Evolutionary conservation across 2,888 invertebrate genomes (phyloP).

Genomic region (Thecophora atra): DNA sequence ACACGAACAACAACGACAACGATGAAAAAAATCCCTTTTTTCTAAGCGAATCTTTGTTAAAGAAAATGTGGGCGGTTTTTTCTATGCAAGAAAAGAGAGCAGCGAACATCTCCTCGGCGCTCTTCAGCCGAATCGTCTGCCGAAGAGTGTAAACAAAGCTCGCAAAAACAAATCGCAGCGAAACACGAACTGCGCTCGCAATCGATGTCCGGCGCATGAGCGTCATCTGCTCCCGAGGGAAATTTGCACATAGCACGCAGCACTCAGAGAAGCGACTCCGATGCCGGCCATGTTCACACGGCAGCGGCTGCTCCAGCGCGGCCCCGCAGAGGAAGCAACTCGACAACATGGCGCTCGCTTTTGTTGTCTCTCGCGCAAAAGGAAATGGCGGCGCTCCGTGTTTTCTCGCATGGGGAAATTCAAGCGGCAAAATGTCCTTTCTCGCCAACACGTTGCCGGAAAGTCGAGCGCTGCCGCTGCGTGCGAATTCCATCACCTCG

Average conservation of each 20-base stretch:
- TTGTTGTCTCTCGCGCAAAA: conserved; percentile 36
- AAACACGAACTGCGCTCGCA: no score
- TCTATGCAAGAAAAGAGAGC: conserved; percentile 5
- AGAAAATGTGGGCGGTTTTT: conserved; percentile 40
- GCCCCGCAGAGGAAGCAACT: conserved; percentile 1
- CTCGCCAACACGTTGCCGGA: background rate
- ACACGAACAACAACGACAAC: background rate
- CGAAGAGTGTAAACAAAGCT: background rate
- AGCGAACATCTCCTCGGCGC: background rate
- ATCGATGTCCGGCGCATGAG: conserved; percentile 7
- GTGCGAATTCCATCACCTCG: conserved; percentile 60
- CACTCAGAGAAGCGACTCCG: background rate
- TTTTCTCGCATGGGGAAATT: conserved; percentile 18
- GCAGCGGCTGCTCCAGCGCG: conserved; percentile 5
- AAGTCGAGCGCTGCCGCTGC: conserved; percentile 48
- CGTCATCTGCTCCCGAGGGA: conserved; percentile 24
- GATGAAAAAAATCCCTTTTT: conserved; percentile 11
- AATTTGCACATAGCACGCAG: background rate
- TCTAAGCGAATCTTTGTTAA: conserved; percentile 22
- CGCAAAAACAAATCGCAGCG: background rate
- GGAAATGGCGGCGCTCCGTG: conserved; percentile 51
- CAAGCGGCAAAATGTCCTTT: background rate
- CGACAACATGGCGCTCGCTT: conserved; percentile 16
- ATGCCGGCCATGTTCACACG: conserved; percentile 27
- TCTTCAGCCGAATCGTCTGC: background rate